These are phyloP conservation scores for Tetramorium parvispinum DNA, from an alignment of 1,140 invertebrate species.

Conservation along the genomic window DNA sequence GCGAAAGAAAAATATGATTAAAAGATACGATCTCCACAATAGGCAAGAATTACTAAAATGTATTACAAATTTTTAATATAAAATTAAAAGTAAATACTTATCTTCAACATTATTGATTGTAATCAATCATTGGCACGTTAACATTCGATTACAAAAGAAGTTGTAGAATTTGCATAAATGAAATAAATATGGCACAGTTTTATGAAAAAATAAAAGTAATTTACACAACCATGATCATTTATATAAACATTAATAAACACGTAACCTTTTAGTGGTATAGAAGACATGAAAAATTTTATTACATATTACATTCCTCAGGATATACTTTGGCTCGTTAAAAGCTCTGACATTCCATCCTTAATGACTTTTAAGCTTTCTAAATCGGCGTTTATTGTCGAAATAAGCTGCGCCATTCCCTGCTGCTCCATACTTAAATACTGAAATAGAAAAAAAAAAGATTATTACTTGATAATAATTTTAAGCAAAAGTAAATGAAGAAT, in stretches of 20 bases:
- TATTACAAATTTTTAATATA: slow-evolving; percentile 6
- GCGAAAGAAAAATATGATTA: neutral
- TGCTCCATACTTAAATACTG: slow-evolving; percentile 94
- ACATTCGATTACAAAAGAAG: neutral
- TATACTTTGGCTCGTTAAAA: slow-evolving; percentile 78
- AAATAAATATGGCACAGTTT: slow-evolving; percentile 60
- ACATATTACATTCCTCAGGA: slow-evolving; percentile 69
- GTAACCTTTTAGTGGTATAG: neutral
- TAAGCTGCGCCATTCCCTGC: slow-evolving; percentile 92
- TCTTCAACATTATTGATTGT: neutral
- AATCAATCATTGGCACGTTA: neutral
- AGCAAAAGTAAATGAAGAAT: neutral
- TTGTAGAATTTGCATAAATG: slow-evolving; percentile 25
- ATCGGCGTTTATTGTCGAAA: slow-evolving; percentile 93
- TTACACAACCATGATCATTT: neutral
- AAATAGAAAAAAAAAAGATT: slow-evolving; percentile 31
- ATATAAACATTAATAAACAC: slow-evolving; percentile 15
- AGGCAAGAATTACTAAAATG: neutral
- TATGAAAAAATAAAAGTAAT: slow-evolving; percentile 5
- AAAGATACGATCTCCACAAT: neutral
- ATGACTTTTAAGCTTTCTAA: slow-evolving; percentile 92
- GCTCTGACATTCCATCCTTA: slow-evolving; percentile 90
- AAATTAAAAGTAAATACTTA: neutral
- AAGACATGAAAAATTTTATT: slow-evolving; percentile 53
- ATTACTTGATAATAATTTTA: neutral